Conservation (phyloP, 2,888 invertebrate genomes). For the Tetragnatha montana region DNA sequence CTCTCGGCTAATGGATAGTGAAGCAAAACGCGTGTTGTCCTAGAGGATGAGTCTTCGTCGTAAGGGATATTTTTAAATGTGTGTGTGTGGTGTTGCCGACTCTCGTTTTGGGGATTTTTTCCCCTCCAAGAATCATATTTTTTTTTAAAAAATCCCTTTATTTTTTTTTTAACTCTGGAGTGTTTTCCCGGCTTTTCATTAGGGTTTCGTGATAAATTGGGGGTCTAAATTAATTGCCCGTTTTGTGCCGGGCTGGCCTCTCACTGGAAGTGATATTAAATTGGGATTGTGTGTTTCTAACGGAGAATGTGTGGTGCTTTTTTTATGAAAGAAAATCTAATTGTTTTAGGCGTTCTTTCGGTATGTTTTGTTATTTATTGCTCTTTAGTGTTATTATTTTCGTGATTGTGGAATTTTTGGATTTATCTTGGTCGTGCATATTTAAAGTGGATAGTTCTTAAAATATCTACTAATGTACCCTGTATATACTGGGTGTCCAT, state of each 20-base stretch:
- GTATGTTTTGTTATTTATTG: not conserved
- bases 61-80: slow-evolving; percentile 40
- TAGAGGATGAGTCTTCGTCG: not conserved
- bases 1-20: slow-evolving; percentile 53
- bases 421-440: not conserved
- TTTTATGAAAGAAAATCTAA: slow-evolving; percentile 10
- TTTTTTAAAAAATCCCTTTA: not conserved
- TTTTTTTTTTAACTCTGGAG: slow-evolving; percentile 6
- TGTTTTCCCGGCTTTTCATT: slow-evolving; percentile 37
- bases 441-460: not conserved
- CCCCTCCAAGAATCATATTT: not conserved
- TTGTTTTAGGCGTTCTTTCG: slow-evolving; percentile 35
- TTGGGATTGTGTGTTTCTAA: slow-evolving; percentile 26
- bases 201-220: slow-evolving; percentile 59
- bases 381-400: not conserved
- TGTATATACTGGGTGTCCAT: too few relatives aligned
- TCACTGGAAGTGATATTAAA: slow-evolving; percentile 15
- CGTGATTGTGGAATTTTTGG: not conserved
- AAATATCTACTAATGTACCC: too few relatives aligned
- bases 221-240: slow-evolving; percentile 58
- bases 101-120: slow-evolving; percentile 14
- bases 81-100: too few relatives aligned
- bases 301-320: not conserved
- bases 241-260: not conserved
- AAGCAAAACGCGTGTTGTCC: slow-evolving; percentile 63